Base-by-base conservation (phyloP, 2,113 vertebrate species). In the Guaruba guarouba region DNA sequence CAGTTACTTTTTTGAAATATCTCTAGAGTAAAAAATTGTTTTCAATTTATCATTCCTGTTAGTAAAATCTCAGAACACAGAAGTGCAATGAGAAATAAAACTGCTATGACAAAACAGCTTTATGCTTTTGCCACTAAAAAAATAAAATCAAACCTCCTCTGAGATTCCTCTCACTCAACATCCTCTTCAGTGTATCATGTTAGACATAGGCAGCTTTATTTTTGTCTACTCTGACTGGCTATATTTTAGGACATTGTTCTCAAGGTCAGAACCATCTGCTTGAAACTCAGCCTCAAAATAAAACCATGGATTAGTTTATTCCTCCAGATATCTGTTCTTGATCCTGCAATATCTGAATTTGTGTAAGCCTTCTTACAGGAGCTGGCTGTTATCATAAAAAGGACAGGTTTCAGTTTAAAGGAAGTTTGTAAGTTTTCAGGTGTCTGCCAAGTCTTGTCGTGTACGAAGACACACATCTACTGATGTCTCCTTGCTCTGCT, bases 11-110 rank as follows among this genome's bases (percentile, higher is more conserved):
- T 92, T 57, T 29, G 31, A 95, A 94, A 82, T 92, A 77, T 66
- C 31, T 81, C 29, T 20, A 86, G 74, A 90, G 81, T 52, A 63
- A 78, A 90, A 91, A 73, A 86, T 35, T 13, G 66, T 96, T 96
- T 82, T 20, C 31, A 37, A 76, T 94, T 80, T 61, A 28, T 95
- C 92, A 86, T 73, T 68, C 44, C 44, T 29, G 3, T 66, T 88
- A 89, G 46, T n/a, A 61, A 55, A 82, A 81, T 44, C 46, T 75
- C 61, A 6, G 57, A 70, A 75, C 20, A 44, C 41, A 16, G 3
- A 46, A 70, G 64, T 13, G 29, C 13, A 23, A 24, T 23, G 49
- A 61, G 84, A 89, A 95, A 67, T 27, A 79, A 28, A 61, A 51
- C 69, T 9, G 23, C 89, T 79, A 49, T 22, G 73, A 67, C 52